Percentiles rank a stretch among this genome's conserved stretches.
phyloP scores from a whole-genome alignment of 2,113 vertebrate species.

The pig (Sus scrofa) region DNA sequence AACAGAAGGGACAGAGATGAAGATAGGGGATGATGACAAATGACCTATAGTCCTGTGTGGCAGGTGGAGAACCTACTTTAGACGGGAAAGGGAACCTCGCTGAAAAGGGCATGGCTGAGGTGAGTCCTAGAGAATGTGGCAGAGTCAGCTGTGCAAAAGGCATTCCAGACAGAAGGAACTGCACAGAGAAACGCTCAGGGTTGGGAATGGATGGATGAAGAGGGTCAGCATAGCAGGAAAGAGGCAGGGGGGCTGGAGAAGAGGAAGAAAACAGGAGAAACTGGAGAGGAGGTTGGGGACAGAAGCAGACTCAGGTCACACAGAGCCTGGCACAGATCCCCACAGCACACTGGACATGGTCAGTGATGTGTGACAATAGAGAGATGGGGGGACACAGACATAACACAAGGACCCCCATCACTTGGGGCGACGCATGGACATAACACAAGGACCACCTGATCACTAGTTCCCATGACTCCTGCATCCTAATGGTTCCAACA shows the following conservation, averaged over 20 bases:
- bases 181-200: not conserved
- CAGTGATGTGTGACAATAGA: too few relatives aligned
- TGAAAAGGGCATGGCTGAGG: not conserved
- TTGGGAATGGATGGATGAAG: not conserved
- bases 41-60: not conserved
- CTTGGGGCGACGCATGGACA: not conserved
- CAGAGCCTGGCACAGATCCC: not conserved
- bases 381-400: not conserved
- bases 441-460: too few relatives aligned
- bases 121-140: not conserved
- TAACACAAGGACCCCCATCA: not conserved
- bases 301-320: not conserved
- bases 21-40: not conserved
- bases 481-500: not conserved
- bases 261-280: not conserved
- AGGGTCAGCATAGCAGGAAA: not conserved
- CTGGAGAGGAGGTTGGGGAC: not conserved
- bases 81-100: not conserved
- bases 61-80: not conserved
- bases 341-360: accelerated
- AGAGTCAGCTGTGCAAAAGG: not conserved
- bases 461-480: not conserved
- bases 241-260: not conserved
- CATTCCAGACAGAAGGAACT: accelerated
- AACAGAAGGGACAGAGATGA: not conserved